Conservation (phyloP, 53 echinoderm and acorn worm species). For the Antedon mediterranea region DNA sequence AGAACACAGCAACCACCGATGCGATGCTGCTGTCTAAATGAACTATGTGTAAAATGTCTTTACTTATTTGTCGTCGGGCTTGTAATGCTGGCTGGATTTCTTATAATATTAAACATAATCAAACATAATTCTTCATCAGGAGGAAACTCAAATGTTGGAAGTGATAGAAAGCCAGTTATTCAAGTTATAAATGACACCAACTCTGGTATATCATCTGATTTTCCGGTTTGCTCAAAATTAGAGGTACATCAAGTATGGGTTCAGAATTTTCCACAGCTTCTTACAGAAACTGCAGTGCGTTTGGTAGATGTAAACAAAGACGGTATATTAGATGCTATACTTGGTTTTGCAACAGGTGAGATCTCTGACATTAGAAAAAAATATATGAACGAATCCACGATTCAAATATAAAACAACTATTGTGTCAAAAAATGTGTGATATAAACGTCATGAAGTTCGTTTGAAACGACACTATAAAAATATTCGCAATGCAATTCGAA, state of each 20-base stretch:
- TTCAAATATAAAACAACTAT: too few species aligned
- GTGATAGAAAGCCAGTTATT: neutral
- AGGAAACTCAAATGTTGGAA: neutral
- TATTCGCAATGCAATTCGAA: too few species aligned
- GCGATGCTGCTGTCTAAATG: neutral
- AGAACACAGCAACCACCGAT: neutral
- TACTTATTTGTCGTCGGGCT: neutral
- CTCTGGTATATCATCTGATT: neutral
- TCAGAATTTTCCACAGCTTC: conserved; percentile 56
- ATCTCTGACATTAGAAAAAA: too few species aligned
- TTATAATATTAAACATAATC: neutral
- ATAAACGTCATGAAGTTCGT: too few species aligned
- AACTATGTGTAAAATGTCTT: neutral
- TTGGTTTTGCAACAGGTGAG: conserved; percentile 81
- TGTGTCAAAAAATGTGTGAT: too few species aligned
- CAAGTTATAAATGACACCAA: neutral
- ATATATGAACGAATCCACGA: too few species aligned
- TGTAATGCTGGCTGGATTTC: neutral
- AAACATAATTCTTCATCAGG: neutral
- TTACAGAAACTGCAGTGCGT: conserved; percentile 67
- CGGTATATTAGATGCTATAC: conserved; percentile 52
- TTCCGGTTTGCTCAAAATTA: conserved; percentile 29
- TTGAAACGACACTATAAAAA: too few species aligned
- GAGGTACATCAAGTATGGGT: conserved; percentile 74
- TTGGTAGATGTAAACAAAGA: conserved; percentile 75